Evolutionary conservation across 2,888 invertebrate genomes (phyloP).

Genomic region (Cryptus armator): DNA sequence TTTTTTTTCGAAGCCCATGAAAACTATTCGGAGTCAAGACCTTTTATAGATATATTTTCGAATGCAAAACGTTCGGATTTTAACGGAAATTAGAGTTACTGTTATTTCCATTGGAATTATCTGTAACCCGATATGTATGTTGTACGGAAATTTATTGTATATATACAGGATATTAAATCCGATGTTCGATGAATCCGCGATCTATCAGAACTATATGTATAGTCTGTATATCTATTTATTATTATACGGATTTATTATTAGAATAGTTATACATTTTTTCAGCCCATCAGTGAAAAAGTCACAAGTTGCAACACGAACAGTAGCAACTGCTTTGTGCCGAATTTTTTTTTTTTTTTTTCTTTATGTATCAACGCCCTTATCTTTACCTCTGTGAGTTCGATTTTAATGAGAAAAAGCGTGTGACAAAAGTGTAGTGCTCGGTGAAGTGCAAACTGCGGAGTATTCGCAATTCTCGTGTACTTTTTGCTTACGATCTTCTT

Average conservation of each 20-base stretch:
- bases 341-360: too few relatives aligned
- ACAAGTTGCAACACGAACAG: too few relatives aligned
- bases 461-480: not conserved
- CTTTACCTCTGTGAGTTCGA: not conserved
- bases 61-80: slow-evolving; percentile 10
- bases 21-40: slow-evolving; percentile 38
- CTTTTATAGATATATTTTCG: slow-evolving; percentile 46
- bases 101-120: not conserved
- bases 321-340: too few relatives aligned
- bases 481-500: slow-evolving; percentile 11
- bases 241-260: too few relatives aligned
- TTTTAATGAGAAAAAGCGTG: not conserved
- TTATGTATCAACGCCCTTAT: not conserved
- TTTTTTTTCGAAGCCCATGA: slow-evolving; percentile 30
- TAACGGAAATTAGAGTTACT: not conserved
- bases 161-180: too few relatives aligned
- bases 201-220: too few relatives aligned
- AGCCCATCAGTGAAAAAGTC: too few relatives aligned
- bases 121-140: too few relatives aligned
- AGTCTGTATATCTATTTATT: too few relatives aligned
- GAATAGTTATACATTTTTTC: too few relatives aligned
- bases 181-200: too few relatives aligned
- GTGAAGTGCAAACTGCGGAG: not conserved
- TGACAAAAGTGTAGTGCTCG: not conserved
- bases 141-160: too few relatives aligned